A percentile compares a stretch with the other conserved stretches of the same genome.
Evolutionary conservation across 2,888 invertebrate species (phyloP).

Genomic region (Toxonevra muliebris): DNA sequence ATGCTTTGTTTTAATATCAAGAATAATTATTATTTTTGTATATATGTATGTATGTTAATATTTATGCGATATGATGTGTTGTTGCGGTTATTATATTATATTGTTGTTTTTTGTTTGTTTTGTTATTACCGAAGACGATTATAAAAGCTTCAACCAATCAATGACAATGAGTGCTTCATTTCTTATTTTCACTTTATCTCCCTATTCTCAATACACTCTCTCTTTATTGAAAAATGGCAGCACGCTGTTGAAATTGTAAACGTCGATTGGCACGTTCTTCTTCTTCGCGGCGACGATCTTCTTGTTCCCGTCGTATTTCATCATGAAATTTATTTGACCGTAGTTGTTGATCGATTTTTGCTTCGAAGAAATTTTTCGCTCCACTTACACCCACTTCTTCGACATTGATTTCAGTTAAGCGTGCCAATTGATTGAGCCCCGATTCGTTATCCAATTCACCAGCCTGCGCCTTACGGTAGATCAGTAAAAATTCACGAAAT

Average conservation of each 20-base stretch:
- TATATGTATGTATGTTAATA: not conserved
- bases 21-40: slow-evolving; percentile 8
- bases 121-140: not conserved
- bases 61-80: slow-evolving; percentile 5
- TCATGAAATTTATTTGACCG: slow-evolving; percentile 89
- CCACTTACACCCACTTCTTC: slow-evolving; percentile 94
- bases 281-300: slow-evolving; percentile 83
- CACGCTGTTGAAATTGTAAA: slow-evolving; percentile 88
- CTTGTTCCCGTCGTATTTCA: slow-evolving; percentile 92
- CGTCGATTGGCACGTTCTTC: slow-evolving; percentile 84
- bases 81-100: slow-evolving; percentile 4
- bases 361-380: slow-evolving; percentile 95
- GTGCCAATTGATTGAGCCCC: slow-evolving; percentile 85
- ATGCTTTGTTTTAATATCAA: not conserved
- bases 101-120: no score
- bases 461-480: slow-evolving; percentile 87
- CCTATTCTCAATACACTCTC: not conserved
- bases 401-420: slow-evolving; percentile 90
- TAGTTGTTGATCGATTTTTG: slow-evolving; percentile 89
- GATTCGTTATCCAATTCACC: slow-evolving; percentile 89
- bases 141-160: slow-evolving; percentile 23
- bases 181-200: no score
- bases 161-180: slow-evolving; percentile 17
- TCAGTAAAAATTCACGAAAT: slow-evolving; percentile 87
- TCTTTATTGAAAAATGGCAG: slow-evolving; percentile 78